Evolutionary conservation across 2,888 invertebrate genomes (phyloP).

Genomic region (Branchipolynoe longqiensis): DNA sequence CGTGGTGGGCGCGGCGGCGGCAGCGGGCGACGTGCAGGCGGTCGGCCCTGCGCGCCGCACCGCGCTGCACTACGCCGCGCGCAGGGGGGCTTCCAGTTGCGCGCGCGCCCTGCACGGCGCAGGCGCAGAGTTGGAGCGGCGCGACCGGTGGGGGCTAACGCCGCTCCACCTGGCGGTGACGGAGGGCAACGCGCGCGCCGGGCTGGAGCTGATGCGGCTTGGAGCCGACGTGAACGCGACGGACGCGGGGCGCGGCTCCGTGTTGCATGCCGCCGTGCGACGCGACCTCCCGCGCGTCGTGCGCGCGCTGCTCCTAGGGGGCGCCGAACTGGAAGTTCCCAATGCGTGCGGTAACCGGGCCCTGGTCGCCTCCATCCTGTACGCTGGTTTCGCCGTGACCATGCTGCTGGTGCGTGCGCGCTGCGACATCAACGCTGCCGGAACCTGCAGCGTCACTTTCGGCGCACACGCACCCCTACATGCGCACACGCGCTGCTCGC

Average conservation of each 20-base stretch:
- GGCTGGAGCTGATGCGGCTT: background rate
- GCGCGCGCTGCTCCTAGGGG: background rate
- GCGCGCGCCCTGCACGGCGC: background rate
- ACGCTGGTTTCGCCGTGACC: background rate
- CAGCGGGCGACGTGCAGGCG: background rate
- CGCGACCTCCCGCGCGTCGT: background rate
- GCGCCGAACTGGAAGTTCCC: background rate
- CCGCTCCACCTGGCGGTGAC: background rate
- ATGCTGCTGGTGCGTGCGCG: background rate
- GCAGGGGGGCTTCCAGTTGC: background rate
- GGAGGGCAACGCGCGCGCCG: background rate
- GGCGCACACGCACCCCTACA: no score
- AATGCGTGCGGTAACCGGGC: background rate
- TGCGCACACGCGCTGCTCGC: background rate
- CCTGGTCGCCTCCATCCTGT: slow-evolving; percentile 2
- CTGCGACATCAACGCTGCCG: background rate
- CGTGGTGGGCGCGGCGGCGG: background rate
- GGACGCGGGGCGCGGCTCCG: background rate
- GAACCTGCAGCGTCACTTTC: background rate
- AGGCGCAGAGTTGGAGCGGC: background rate
- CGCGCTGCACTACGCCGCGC: slow-evolving; percentile 47
- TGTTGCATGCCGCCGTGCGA: background rate
- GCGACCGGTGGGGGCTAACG: slow-evolving; percentile 25
- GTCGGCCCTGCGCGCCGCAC: background rate
- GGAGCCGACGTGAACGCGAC: slow-evolving; percentile 6